Percentiles rank a stretch among this genome's conserved stretches.
phyloP scores from a whole-genome alignment of 1,140 invertebrate genomes.

The Drosophila dunni region DNA sequence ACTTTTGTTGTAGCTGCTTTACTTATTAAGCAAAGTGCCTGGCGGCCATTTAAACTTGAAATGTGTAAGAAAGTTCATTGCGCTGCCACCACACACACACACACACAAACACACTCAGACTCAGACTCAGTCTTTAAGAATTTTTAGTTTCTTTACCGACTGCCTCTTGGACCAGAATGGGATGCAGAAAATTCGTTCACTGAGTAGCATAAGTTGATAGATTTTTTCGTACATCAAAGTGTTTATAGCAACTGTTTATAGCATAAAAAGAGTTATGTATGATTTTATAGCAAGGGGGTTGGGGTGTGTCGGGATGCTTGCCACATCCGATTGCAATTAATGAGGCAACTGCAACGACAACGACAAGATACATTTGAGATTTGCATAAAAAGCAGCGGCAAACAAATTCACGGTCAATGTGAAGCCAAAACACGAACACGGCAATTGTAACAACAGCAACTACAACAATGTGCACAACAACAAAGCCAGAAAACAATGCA shows the following conservation, averaged over 20 bases:
- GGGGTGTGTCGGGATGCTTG: neutral
- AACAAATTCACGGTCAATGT: slow-evolving; percentile 77
- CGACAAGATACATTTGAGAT: slow-evolving; percentile 42
- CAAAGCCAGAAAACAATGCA: slow-evolving; percentile 28
- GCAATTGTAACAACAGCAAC: slow-evolving; percentile 11
- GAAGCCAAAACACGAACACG: slow-evolving; percentile 55
- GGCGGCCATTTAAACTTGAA: slow-evolving; percentile 75
- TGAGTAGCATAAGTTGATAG: slow-evolving; percentile 13
- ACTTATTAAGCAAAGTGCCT: slow-evolving; percentile 73
- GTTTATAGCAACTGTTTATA: slow-evolving; percentile 10
- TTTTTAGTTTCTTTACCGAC: slow-evolving; percentile 13
- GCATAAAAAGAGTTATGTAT: neutral
- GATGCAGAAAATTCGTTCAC: neutral
- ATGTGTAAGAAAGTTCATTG: slow-evolving; percentile 70
- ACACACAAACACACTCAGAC: slow-evolving; percentile 24
- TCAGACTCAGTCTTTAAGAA: slow-evolving; percentile 35
- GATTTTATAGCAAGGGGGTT: no score
- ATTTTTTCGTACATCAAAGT: slow-evolving; percentile 26
- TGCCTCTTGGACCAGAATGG: neutral
- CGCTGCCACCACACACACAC: slow-evolving; percentile 61
- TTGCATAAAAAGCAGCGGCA: slow-evolving; percentile 49
- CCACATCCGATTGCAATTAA: slow-evolving; percentile 61
- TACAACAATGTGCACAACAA: slow-evolving; percentile 1
- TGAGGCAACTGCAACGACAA: slow-evolving; percentile 22
- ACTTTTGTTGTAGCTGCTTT: slow-evolving; percentile 35